Base-by-base conservation (phyloP, 2,113 vertebrate species). In the Callaeas wilsoni region DNA sequence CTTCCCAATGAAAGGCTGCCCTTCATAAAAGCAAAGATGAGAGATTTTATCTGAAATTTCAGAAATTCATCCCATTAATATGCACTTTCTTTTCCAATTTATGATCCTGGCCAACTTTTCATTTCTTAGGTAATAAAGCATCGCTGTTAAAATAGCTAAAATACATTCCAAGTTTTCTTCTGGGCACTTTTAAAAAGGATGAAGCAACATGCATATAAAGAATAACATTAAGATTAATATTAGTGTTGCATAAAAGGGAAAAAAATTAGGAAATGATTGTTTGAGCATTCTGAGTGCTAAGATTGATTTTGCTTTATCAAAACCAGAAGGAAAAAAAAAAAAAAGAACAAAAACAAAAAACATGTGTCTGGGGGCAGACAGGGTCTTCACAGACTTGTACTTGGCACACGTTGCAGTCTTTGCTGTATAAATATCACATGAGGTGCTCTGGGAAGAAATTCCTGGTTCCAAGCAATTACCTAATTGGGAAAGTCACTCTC, bases 1-100 rank as follows among this genome's bases (percentile, higher is more conserved):
- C 14, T 91, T 78, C 37, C 81, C 69, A 74, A 94, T 84, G 69
- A 89, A 90, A 92, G 50, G 42, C 35, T 89, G 91, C 16, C 94
- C 92, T 96, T 93, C 73, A 50, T 30, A 68, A 74, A 37, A 83
- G 70, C 55, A 42, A 52, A 86, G 26, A 70, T 35, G 16, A 75
- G 10, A 96, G 65, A 87, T 79, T 84, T 89, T 82, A 95, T 89
- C 93, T 84, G 57, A 84, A 84, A 69, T 60, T 53, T 82, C 60
- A 71, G 80, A 82, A 91, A 93, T 37, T 49, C 56, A 68, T 75
- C 18, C 69, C n/a, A 71, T 71, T 82, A 78, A 33, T 68, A 85
- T 8, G 32, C n/a, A 73, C 57, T 87, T 82, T 53, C 42, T 77
- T 79, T 87, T 57, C 52, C 41, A 68, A 53, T 60, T 67, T 60